These are phyloP conservation scores for Micronycteris hirsuta DNA, from an alignment of 2,113 vertebrate genomes.

Conservation along the genomic window DNA sequence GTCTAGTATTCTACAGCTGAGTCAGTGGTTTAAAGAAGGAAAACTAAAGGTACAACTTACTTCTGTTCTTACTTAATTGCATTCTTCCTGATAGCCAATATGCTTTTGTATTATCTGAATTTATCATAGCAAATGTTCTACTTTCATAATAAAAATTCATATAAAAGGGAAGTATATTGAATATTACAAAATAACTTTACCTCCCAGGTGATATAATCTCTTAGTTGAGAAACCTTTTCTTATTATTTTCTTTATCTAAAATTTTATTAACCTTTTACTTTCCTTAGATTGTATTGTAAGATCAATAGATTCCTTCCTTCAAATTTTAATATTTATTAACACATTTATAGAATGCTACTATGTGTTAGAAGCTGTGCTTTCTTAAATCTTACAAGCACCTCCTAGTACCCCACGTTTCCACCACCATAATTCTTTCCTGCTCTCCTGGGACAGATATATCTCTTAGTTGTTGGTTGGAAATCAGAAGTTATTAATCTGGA, in stretches of 20 bases:
- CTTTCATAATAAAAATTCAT: constrained; percentile 38
- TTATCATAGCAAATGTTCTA: constrained; percentile 4
- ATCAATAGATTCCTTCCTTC: background rate
- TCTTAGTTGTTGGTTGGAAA: constrained; percentile 3
- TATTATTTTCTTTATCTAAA: background rate
- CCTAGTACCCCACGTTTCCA: background rate
- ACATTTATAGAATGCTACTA: background rate
- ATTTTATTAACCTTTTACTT: constrained; percentile 7
- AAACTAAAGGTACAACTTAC: constrained; percentile 89
- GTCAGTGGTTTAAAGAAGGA: constrained; percentile 88
- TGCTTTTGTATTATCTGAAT: constrained; percentile 40
- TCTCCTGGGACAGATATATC: background rate
- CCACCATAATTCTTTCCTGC: background rate
- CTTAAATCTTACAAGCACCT: background rate
- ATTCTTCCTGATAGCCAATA: constrained; percentile 20
- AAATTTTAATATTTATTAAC: constrained; percentile 24
- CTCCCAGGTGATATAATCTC: background rate
- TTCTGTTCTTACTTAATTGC: background rate
- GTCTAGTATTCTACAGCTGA: constrained; percentile 85
- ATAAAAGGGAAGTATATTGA: background rate
- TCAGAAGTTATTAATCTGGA: background rate
- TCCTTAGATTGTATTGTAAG: background rate
- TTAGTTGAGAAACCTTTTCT: background rate
- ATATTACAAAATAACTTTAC: constrained; percentile 20
- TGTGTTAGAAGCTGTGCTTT: constrained; percentile 13